Evolutionary conservation across 2,113 vertebrate genomes (phyloP).

Genomic region (Castor canadensis): DNA sequence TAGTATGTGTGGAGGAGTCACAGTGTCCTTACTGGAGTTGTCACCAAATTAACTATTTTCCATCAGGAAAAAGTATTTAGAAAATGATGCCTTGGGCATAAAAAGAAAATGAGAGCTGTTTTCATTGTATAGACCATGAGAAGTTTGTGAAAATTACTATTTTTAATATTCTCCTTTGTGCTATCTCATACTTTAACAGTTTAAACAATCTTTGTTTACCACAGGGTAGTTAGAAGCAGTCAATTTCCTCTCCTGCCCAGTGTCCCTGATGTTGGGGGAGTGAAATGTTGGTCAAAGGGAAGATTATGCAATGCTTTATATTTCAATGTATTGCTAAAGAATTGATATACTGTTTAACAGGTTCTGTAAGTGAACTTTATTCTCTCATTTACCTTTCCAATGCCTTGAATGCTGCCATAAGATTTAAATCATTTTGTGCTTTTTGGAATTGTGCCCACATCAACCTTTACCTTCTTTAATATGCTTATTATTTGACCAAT

Average conservation of each 20-base stretch:
- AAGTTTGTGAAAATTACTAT: constrained; percentile 38
- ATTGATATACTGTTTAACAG: constrained; percentile 32
- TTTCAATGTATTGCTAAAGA: constrained; percentile 58
- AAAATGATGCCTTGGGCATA: constrained; percentile 41
- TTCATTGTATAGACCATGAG: constrained; percentile 47
- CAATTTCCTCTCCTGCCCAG: neutral
- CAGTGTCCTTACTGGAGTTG: neutral
- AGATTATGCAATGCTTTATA: constrained; percentile 45
- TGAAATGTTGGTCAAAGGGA: constrained; percentile 48
- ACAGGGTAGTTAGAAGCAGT: constrained; percentile 48
- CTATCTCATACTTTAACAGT: constrained; percentile 53
- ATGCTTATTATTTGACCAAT: neutral
- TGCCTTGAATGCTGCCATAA: neutral
- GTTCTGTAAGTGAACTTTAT: constrained; percentile 31
- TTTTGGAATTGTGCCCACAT: neutral
- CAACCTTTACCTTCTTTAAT: neutral
- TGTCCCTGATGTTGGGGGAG: constrained; percentile 57
- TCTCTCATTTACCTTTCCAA: constrained; percentile 34
- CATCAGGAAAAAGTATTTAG: neutral
- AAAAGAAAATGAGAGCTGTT: neutral
- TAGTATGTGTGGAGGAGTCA: neutral
- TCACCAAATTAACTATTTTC: constrained; percentile 13
- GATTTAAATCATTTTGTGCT: neutral
- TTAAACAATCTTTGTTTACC: constrained; percentile 29
- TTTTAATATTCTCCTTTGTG: constrained; percentile 50